Base-by-base conservation (phyloP, 2,888 invertebrate genomes). In the Candidula unifasciata region DNA sequence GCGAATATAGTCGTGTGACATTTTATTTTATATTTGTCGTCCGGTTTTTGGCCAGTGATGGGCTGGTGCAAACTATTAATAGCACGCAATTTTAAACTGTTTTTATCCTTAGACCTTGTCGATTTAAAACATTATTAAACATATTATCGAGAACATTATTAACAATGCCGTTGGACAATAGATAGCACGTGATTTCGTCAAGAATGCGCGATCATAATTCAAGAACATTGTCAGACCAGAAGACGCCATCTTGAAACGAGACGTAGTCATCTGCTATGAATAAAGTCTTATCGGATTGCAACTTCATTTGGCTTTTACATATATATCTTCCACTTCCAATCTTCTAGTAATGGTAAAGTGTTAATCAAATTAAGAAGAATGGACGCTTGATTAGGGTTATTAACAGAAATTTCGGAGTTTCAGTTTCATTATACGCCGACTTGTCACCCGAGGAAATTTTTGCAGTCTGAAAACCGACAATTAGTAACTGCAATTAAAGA, bases 181-280 rank as follows among this genome's bases (percentile, higher is more conserved):
- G 78, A 71, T 88, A 86, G 85, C 90, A 89, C 90, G 89, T 90
- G 90, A 90, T 84, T 90, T 88, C 83, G 88, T 85, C 88, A 89
- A 88, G 89, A 90, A 89, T 89, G 89, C 88, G 86, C 87, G 87
- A 82, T 83, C 87, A 82, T 84, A 82, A 30, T 44, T 13, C 82
- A 73, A 60, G 64, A 57, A 60, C n/a, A 60, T 27, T 27, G 33
- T 27, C 77, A 54, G 57, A 77, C 73, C 73, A 33, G 0, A 33
- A 54, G 82, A 66, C 82, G 82, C 86, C 85, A 83, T 85, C 86
- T 86, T 83, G 87, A 88, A 86, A 82, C 66, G 37, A 82, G 74
- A 30, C 60, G 57, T 74, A 82, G 2, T 60, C 74, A 64, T 27
- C 37, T 33, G 89, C 88, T 86, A 90, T 90, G 90, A 91, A 88